Evolutionary conservation across 2,797 vertebrate genomes (phyloP).

Genomic region (Lutjanus campechanus): DNA sequence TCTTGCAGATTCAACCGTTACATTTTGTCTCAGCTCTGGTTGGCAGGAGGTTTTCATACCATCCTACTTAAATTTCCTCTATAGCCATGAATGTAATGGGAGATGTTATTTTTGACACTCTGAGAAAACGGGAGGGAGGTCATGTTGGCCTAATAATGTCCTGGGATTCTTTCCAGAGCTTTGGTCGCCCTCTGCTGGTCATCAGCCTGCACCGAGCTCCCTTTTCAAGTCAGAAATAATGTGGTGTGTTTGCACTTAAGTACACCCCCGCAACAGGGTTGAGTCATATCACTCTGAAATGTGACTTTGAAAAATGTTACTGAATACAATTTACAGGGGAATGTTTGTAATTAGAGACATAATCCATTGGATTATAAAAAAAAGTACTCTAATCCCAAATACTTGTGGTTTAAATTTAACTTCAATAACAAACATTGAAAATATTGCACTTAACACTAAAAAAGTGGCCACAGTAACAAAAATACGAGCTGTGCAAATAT

Average conservation of each 20-base stretch:
- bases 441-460: no score
- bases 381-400: no score
- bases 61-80: slow-evolving; percentile 80
- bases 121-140: slow-evolving; percentile 71
- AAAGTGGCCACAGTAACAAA: no score
- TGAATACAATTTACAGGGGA: no score
- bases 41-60: slow-evolving; percentile 78
- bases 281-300: no score
- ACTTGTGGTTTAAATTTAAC: no score
- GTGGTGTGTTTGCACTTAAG: slow-evolving; percentile 55
- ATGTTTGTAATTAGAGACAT: no score
- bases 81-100: slow-evolving; percentile 78
- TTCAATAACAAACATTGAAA: no score
- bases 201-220: background rate
- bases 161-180: slow-evolving; percentile 64
- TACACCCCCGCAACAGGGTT: background rate
- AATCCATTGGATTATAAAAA: no score
- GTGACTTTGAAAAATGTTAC: no score
- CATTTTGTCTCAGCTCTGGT: slow-evolving; percentile 63
- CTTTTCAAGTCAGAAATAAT: slow-evolving; percentile 50
- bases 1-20: slow-evolving; percentile 63
- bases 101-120: slow-evolving; percentile 85
- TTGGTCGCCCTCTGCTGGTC: slow-evolving; percentile 79
- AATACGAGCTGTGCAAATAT: no score
- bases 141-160: slow-evolving; percentile 59